phyloP scores from a whole-genome alignment of 2,888 invertebrate species.

The Acanthoscelides obtectus region DNA sequence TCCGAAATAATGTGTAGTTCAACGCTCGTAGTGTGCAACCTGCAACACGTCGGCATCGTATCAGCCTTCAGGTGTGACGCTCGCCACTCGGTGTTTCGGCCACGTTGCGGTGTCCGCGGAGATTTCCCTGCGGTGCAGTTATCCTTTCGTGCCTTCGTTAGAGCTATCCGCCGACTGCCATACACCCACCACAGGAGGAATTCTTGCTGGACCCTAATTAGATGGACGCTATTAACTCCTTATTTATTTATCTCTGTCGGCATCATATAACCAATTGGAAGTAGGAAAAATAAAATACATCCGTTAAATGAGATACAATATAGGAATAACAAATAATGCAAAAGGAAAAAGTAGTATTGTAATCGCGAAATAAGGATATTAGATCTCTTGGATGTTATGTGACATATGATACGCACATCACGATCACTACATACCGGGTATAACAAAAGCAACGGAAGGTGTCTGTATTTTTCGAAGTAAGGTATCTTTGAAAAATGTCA shows the following conservation, averaged over 20 bases:
- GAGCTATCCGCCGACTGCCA: not conserved
- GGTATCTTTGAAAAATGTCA: too few species aligned
- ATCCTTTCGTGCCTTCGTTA: not conserved
- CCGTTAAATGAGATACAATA: too few species aligned
- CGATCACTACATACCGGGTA: too few species aligned
- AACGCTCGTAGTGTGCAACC: not conserved
- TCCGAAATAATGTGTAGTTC: too few species aligned
- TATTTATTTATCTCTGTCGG: not conserved
- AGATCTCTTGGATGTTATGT: too few species aligned
- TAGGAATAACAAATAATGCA: too few species aligned
- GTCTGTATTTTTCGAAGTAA: too few species aligned
- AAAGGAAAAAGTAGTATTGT: too few species aligned
- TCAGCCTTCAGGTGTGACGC: not conserved
- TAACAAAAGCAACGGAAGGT: too few species aligned
- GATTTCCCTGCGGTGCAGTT: not conserved
- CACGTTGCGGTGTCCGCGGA: not conserved
- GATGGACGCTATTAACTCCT: not conserved
- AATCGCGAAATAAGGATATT: too few species aligned
- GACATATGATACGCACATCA: too few species aligned
- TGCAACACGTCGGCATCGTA: not conserved
- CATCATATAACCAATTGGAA: not conserved
- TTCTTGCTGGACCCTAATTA: not conserved
- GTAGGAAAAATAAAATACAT: not conserved
- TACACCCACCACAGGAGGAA: not conserved
- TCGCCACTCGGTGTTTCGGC: not conserved